Evolutionary conservation across 1,140 invertebrate species (phyloP).

Genomic region (Orussus abietinus): DNA sequence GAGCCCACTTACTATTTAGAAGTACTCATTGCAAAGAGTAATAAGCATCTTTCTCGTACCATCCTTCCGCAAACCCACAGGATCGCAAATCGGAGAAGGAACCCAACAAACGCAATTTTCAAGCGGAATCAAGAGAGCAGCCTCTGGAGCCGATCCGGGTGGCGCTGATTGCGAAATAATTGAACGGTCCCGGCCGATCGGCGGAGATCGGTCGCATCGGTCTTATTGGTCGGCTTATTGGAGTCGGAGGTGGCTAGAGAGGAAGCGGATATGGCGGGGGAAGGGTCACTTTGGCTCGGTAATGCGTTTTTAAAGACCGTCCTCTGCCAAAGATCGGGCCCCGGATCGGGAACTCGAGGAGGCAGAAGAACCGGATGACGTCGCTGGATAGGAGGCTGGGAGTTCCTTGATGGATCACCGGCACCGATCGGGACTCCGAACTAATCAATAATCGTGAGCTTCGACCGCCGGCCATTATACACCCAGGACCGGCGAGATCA

Average conservation of each 20-base stretch:
- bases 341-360: constrained; percentile 3
- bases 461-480: constrained; percentile 37
- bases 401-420: constrained; percentile 42
- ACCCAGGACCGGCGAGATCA: constrained; percentile 38
- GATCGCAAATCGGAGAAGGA: no score
- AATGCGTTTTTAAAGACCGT: constrained; percentile 50
- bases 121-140: no score
- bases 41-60: no score
- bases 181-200: constrained; percentile 39
- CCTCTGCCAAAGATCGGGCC: constrained; percentile 17
- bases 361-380: constrained; percentile 7
- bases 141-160: constrained; percentile 23
- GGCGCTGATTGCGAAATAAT: constrained; percentile 47
- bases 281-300: constrained; percentile 25
- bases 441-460: constrained; percentile 46
- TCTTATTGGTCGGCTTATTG: constrained; percentile 32
- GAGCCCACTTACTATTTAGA: no score
- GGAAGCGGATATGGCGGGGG: constrained; percentile 2
- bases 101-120: no score
- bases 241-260: constrained; percentile 7
- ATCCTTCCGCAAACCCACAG: no score
- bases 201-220: constrained; percentile 37
- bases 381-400: constrained; percentile 14
- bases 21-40: no score
- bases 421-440: constrained; percentile 40